These are phyloP conservation scores for Pantherophis vulpinus DNA, from an alignment of 2,797 vertebrate species.

Conservation along the genomic window DNA sequence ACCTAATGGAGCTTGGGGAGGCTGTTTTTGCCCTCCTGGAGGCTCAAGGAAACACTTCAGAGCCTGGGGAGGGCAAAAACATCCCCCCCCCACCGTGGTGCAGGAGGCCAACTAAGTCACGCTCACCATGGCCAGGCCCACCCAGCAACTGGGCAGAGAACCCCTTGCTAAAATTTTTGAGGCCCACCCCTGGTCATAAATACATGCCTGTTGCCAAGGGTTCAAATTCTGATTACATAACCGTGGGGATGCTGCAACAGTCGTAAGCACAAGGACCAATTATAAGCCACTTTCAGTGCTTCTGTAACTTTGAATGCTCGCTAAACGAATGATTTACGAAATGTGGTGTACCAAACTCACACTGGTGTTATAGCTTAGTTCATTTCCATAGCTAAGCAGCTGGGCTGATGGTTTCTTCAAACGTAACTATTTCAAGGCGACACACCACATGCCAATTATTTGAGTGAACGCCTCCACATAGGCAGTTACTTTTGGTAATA, in stretches of 20 bases:
- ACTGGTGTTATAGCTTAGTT: neutral
- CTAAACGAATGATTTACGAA: neutral
- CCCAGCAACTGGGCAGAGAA: no score
- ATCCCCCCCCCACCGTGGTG: no score
- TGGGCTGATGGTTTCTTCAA: neutral
- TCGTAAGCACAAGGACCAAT: neutral
- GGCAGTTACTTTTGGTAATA: neutral
- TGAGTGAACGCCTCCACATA: neutral
- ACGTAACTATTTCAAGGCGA: neutral
- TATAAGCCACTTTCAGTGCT: neutral
- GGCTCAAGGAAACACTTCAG: no score
- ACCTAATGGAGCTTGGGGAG: no score
- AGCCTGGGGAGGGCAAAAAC: no score
- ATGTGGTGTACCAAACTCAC: neutral
- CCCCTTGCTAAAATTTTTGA: no score
- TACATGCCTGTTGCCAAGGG: neutral
- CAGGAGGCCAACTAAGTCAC: no score
- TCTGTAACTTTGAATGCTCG: neutral
- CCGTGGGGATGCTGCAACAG: neutral
- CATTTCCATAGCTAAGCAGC: neutral
- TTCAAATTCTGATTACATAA: neutral
- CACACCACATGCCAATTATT: neutral
- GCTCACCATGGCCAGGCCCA: no score
- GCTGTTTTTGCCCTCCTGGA: no score
- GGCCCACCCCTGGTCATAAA: neutral